Base-by-base conservation (phyloP, 2,888 invertebrate species). In the Bruchidius siliquastri region DNA sequence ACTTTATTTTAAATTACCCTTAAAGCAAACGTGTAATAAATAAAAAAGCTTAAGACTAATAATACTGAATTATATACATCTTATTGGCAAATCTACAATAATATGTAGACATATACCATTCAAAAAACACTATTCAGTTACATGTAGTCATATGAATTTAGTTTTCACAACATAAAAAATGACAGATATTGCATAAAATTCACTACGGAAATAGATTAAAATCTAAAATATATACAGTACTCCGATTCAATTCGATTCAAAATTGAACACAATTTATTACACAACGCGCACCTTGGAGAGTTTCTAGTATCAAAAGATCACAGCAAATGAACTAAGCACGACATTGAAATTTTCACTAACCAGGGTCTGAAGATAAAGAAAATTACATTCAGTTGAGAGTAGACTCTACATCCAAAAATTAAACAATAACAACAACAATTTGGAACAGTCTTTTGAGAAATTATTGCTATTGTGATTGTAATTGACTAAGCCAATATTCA, bases 51-150 rank as follows among this genome's bases (percentile, higher is more conserved):
- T 76, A 77, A 70, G 20, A 10, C 74, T 76, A 78, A 73, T 79
- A 77, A 79, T 79, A 77, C 79, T 77, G 77, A 49, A 74, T 22
- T 73, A 74, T 75, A 32, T 73, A 75, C 49, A 75, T 21, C 70
- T 68, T 67, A 67, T 49, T 49, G 49, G 49, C 8, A 49, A 49
- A 49, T 13, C 49, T 49, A 72, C 70, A 73, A 73, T 22, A 21
- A 68, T 72, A 68, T 72, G 69, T 71, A 22, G 20, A 67, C 66
- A 49, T 18, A 66, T 69, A 21, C 20, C 49, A 22, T 18, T n/a
- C 21, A 21, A 71, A 20, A 20, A 32, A 67, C 18, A 20, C n/a
- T 21, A 22, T 66, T 71, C 13, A 71, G n/a, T n/a, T 22, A 20
- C 26, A 72, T n/a, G 68, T 71, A 71, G 30, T 30, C 30, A n/a